Evolutionary conservation across 1,140 invertebrate species (phyloP), one percentile per base, ranked within the genome.

Genomic region (Eufriesea mexicana): DNA sequence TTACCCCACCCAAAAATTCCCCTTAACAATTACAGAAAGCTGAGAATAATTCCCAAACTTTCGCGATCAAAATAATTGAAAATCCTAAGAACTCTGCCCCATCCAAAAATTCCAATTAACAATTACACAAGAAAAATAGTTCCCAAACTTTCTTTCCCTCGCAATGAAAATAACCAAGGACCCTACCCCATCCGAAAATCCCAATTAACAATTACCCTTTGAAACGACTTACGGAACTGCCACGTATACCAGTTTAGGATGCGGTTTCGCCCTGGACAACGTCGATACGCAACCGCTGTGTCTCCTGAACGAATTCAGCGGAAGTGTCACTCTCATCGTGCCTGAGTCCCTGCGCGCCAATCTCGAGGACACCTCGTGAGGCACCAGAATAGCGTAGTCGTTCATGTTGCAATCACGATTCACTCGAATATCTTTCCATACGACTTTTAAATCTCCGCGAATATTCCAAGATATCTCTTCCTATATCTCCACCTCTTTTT

Each of bases 201-300:
- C 35, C 35, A 35, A 35, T 35, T 35, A 35, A 35, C 35, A 35
- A 25, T 62, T 62, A 16, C 20, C 59, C 18, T 42, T 64, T 64
- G 2, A 12, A 20, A 79, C 61, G 84, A 94, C 93, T 94, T 94
- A 94, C 93, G 92, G 93, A 0, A 94, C 83, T 12, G 92, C 86
- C n/a, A 93, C 86, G 87, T 92, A 93, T 79, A 92, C 74, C 10
- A 93, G 45, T 89, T 90, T 92, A 18, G 92, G 89, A 66, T 93
- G 91, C 55, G 90, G 89, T 78, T 91, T 93, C 49, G 84, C 72
- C 18, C 89, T 85, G 14, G 92, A 83, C 16, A 94, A 75, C 20
- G 90, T 93, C 25, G 92, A 92, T 23, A 93, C 92, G 85, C 93
- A 94, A 42, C 92, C 92, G 54, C 93, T 94, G 88, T 94, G 93